Percentiles rank a stretch among this genome's conserved stretches.
Conservation (phyloP, 2,797 vertebrate species). For the Acipenser ruthenus region DNA sequence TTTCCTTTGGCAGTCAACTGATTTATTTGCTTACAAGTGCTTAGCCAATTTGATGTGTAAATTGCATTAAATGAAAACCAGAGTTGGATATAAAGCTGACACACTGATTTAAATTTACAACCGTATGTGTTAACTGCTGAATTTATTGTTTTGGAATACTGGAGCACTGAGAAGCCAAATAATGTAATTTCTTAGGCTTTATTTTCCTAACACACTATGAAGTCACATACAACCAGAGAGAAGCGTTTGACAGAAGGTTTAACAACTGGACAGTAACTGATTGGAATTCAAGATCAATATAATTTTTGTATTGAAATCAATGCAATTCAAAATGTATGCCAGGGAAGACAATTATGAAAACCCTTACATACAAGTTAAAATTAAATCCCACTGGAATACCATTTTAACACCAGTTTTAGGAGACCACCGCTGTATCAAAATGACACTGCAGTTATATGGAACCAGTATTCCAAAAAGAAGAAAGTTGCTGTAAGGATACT, state of each 20-base stretch:
- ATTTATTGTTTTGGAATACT: slow-evolving; percentile 16
- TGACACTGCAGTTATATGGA: not conserved
- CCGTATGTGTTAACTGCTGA: slow-evolving; percentile 20
- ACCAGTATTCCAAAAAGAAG: slow-evolving; percentile 11
- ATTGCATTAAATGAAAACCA: slow-evolving; percentile 19
- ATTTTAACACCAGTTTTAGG: too few relatives aligned
- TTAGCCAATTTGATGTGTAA: slow-evolving; percentile 15
- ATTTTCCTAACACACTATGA: slow-evolving; percentile 14
- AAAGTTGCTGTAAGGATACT: not conserved
- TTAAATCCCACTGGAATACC: too few relatives aligned
- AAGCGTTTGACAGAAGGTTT: not conserved
- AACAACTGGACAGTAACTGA: not conserved
- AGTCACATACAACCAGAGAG: not conserved
- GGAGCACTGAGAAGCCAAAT: slow-evolving; percentile 15
- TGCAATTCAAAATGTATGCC: too few relatives aligned
- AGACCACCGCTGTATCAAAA: not conserved
- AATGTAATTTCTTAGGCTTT: slow-evolving; percentile 11
- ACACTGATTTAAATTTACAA: slow-evolving; percentile 20
- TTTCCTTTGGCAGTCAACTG: slow-evolving; percentile 11
- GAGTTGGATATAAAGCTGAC: slow-evolving; percentile 14
- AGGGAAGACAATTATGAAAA: too few relatives aligned
- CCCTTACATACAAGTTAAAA: too few relatives aligned
- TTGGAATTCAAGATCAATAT: not conserved
- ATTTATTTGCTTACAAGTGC: slow-evolving; percentile 14
- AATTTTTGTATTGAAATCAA: slow-evolving; percentile 3